A percentile compares a stretch with the other conserved stretches of the same genome.
Conservation (phyloP, 2,113 vertebrate genomes). For the Lonchura striata region DNA sequence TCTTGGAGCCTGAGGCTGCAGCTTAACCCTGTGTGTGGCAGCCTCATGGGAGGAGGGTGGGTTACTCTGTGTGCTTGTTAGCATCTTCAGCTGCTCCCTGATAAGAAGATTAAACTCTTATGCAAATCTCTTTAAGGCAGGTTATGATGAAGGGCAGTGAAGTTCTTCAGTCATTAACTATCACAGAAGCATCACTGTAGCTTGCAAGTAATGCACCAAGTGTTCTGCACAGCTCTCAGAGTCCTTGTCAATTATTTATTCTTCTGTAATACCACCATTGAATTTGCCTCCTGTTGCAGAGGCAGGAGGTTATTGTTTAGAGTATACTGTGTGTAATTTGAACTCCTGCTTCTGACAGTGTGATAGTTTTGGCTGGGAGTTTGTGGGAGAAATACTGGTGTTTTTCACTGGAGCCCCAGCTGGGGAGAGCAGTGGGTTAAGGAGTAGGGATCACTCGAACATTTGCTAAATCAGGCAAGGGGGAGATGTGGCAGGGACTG, state of each 20-base stretch:
- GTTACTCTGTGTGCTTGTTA: not conserved
- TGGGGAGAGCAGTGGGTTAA: not conserved
- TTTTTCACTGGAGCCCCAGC: not conserved
- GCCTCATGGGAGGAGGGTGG: not conserved
- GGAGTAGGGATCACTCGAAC: not conserved
- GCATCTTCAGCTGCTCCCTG: not conserved
- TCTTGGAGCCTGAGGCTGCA: not conserved
- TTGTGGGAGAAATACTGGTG: not conserved
- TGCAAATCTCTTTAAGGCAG: not conserved
- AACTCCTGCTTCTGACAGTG: not conserved
- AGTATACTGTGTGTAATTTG: not conserved
- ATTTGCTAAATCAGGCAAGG: not conserved
- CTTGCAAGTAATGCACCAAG: not conserved
- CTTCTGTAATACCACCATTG: not conserved
- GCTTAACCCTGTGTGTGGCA: not conserved
- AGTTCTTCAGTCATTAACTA: not conserved
- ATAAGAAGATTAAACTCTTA: slow-evolving; percentile 47
- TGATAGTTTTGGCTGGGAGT: not conserved
- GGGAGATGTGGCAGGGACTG: not conserved
- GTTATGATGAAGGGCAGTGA: not conserved
- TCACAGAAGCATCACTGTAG: not conserved
- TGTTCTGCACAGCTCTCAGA: accelerated
- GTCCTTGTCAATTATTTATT: not conserved
- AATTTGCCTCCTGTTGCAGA: not conserved
- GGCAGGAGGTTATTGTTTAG: not conserved